A percentile compares a stretch with the other conserved stretches of the same genome.
phyloP scores from a whole-genome alignment of 2,113 vertebrate genomes.

The Cebus imitator region DNA sequence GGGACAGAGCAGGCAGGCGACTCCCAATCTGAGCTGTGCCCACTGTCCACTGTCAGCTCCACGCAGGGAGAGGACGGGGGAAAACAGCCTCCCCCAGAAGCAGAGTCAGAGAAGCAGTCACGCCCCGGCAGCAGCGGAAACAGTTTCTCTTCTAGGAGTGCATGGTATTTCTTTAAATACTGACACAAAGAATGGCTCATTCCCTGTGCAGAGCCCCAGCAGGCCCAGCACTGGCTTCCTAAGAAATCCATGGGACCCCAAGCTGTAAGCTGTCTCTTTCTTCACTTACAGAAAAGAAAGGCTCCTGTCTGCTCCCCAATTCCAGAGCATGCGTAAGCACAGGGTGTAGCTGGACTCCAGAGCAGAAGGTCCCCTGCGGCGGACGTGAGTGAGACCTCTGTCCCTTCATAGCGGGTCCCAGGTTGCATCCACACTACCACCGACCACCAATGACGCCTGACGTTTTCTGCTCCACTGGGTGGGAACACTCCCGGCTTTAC shows the following conservation, averaged over 20 bases:
- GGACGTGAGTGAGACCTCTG: accelerated
- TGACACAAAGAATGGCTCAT: not conserved
- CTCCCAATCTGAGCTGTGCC: not conserved
- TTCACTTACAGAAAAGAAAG: not conserved
- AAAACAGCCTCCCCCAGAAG: not conserved
- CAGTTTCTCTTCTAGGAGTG: not conserved
- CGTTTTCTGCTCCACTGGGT: slow-evolving; percentile 4
- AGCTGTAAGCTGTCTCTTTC: not conserved
- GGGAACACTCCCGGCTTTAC: not conserved
- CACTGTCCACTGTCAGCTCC: not conserved
- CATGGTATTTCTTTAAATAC: not conserved
- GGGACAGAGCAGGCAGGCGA: not conserved
- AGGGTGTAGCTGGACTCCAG: not conserved
- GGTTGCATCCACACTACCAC: not conserved
- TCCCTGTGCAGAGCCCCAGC: not conserved
- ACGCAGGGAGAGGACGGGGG: not conserved
- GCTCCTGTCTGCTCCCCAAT: not conserved
- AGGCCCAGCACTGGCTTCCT: not conserved
- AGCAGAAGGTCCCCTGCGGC: not conserved
- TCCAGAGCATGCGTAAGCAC: not conserved
- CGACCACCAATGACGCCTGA: not conserved
- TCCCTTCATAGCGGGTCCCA: not conserved
- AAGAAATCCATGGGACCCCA: not conserved
- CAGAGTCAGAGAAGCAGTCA: not conserved
- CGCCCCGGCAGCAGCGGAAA: not conserved